phyloP scores from a whole-genome alignment of 2,888 invertebrate species.

The Sabatieria punctata region DNA sequence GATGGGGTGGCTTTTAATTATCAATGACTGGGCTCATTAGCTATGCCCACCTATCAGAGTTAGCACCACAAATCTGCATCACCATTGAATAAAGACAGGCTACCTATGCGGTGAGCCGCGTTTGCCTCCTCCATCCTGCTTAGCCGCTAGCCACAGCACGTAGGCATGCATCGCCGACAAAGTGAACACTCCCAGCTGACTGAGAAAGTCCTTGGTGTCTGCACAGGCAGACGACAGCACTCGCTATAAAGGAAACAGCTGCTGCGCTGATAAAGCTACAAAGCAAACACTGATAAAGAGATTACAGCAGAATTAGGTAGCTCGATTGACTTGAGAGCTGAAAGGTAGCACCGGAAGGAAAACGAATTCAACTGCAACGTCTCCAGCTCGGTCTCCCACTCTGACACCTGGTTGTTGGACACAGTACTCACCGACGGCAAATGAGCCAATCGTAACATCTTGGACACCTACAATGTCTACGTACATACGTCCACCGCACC shows the following conservation, averaged over 20 bases:
- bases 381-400: slow-evolving; percentile 10
- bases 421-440: slow-evolving; percentile 10
- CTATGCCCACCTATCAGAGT: no score
- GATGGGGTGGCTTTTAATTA: no score
- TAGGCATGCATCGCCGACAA: slow-evolving; percentile 10
- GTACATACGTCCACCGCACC: background rate
- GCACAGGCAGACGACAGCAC: slow-evolving; percentile 6
- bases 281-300: no score
- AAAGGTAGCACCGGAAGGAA: slow-evolving; percentile 5
- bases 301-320: no score
- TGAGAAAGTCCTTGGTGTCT: slow-evolving; percentile 7
- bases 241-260: slow-evolving; percentile 7
- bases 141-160: no score
- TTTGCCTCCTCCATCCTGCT: no score
- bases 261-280: no score
- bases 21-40: no score
- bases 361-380: slow-evolving; percentile 5
- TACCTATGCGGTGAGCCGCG: no score
- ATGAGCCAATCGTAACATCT: slow-evolving; percentile 8
- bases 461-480: slow-evolving; percentile 6
- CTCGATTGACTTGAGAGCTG: slow-evolving; percentile 6
- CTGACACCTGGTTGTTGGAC: slow-evolving; percentile 4
- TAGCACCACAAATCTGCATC: no score
- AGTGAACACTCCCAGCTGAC: slow-evolving; percentile 8
- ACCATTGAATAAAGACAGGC: no score